phyloP scores from a whole-genome alignment of 2,113 vertebrate species.

The Cyprinodon brontotheroides region DNA sequence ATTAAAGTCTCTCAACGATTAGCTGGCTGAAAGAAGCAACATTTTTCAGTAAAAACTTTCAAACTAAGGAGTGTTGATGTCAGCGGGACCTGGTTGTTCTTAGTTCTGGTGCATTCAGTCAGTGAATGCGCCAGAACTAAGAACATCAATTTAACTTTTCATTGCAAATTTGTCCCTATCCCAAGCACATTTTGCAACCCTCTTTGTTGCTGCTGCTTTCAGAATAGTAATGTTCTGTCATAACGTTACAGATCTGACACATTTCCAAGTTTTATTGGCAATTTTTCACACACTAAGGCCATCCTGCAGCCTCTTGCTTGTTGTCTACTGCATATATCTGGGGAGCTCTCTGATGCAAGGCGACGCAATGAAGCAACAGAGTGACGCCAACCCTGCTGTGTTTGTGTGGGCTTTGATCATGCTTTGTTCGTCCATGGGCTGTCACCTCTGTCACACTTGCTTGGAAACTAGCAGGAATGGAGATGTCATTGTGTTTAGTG shows the following conservation, averaged over 20 bases:
- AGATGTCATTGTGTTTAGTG: slow-evolving; percentile 31
- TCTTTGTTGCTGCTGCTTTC: slow-evolving; percentile 1
- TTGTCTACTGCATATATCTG: slow-evolving; percentile 66
- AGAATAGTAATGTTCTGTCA: slow-evolving; percentile 1
- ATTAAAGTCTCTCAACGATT: too few species aligned
- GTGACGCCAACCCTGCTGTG: slow-evolving; percentile 72
- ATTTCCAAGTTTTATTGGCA: slow-evolving; percentile 13
- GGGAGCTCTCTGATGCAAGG: slow-evolving; percentile 84
- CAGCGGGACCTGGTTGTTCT: too few species aligned
- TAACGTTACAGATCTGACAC: slow-evolving; percentile 11
- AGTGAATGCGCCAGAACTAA: too few species aligned
- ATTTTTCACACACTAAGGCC: slow-evolving; percentile 19
- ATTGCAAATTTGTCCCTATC: background rate
- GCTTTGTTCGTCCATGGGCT: slow-evolving; percentile 39
- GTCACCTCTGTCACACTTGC: slow-evolving; percentile 50
- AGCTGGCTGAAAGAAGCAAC: too few species aligned
- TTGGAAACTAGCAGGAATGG: slow-evolving; percentile 20
- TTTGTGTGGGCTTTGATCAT: slow-evolving; percentile 54
- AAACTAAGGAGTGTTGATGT: too few species aligned
- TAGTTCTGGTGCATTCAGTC: background rate
- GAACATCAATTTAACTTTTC: background rate
- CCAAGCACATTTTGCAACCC: background rate
- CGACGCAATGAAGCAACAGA: slow-evolving; percentile 78
- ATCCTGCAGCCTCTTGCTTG: slow-evolving; percentile 56
- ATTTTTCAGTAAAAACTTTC: too few species aligned